Percentiles rank a stretch among this genome's conserved stretches.
These are phyloP conservation scores for Paramormyrops kingsleyae DNA, from an alignment of 2,113 vertebrate genomes.

Conservation along the genomic window DNA sequence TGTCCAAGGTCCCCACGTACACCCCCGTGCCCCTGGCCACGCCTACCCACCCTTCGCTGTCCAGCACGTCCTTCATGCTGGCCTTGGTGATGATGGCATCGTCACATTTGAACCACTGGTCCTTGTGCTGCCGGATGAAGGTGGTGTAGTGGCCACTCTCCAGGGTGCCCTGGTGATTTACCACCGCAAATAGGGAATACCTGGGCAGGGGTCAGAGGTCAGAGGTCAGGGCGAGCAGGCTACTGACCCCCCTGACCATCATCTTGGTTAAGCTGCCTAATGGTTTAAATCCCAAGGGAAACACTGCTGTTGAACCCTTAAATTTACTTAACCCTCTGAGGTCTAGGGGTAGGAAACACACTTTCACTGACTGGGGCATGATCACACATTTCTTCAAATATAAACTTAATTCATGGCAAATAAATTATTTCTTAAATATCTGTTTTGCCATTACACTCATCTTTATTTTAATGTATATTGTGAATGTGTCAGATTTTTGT, in stretches of 20 bases:
- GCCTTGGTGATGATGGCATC: constrained; percentile 99
- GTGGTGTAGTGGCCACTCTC: constrained; percentile 99
- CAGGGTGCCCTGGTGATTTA: constrained; percentile 98
- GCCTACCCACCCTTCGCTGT: constrained; percentile 87
- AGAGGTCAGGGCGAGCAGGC: not conserved
- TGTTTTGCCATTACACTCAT: too few relatives aligned
- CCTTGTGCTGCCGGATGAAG: constrained; percentile 98
- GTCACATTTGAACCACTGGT: constrained; percentile 99
- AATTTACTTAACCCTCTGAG: not conserved
- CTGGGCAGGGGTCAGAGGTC: constrained; percentile 46
- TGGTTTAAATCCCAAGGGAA: not conserved
- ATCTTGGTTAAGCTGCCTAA: not conserved
- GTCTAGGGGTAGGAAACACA: too few relatives aligned
- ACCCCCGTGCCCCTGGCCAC: not conserved
- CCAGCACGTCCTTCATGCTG: constrained; percentile 97
- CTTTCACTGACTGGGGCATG: too few relatives aligned
- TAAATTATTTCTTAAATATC: too few relatives aligned
- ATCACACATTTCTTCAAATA: too few relatives aligned
- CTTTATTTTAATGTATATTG: too few relatives aligned
- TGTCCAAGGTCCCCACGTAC: not conserved
- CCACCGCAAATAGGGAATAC: constrained; percentile 98
- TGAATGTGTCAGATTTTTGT: too few relatives aligned
- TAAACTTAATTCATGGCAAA: too few relatives aligned
- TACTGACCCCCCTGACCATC: not conserved
- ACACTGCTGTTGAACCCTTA: not conserved